Percentiles rank a stretch among this genome's conserved stretches.
Evolutionary conservation across 1,140 invertebrate genomes (phyloP).

Genomic region (Bombyx mori): ASM3026992v2 NC_085118.1:6248001-6248500

Average conservation of each 20-base stretch:
- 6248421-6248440: no score
- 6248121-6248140: slow-evolving; percentile 17
- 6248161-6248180: slow-evolving; percentile 25
- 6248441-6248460: no score
- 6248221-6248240: slow-evolving; percentile 46
- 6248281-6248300: slow-evolving; percentile 44
- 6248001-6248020: slow-evolving; percentile 6
- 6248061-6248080: slow-evolving; percentile 7
- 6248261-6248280: slow-evolving; percentile 63
- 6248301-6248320: slow-evolving; percentile 18
- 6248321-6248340: slow-evolving; percentile 9
- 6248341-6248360: neutral
- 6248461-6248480: no score
- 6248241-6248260: slow-evolving; percentile 38
- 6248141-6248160: slow-evolving; percentile 30
- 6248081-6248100: slow-evolving; percentile 6
- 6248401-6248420: no score
- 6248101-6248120: slow-evolving; percentile 28
- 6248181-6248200: slow-evolving; percentile 29
- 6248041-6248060: slow-evolving; percentile 16
- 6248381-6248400: no score
- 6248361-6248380: neutral
- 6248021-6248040: slow-evolving; percentile 25
- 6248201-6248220: slow-evolving; percentile 47
- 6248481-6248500: no score